Conservation (phyloP, 53 echinoderm and acorn worm species). For the Luidia sarsii region DNA sequence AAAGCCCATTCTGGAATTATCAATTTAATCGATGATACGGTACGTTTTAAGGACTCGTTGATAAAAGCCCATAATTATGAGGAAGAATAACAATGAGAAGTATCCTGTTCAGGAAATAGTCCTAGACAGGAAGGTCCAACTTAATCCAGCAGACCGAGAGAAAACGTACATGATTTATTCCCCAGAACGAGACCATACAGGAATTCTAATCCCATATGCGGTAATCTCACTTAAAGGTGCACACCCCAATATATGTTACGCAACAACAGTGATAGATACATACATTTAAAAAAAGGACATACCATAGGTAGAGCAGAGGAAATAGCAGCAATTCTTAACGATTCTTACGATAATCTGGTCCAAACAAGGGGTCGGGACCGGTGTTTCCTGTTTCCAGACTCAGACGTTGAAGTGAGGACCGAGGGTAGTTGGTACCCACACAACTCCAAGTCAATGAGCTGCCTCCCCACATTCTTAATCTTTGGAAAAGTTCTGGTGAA, state of each 20-base stretch:
- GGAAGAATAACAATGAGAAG: conserved; percentile 19
- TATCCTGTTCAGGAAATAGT: conserved; percentile 19
- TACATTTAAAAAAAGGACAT: conserved; percentile 2
- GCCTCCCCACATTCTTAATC: conserved; percentile 1
- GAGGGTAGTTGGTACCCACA: neutral
- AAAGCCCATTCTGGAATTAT: conserved; percentile 17
- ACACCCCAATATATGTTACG: too few relatives aligned
- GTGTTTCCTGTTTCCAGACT: neutral
- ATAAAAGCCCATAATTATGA: conserved; percentile 28
- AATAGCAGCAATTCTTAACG: neutral
- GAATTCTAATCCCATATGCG: conserved; percentile 4
- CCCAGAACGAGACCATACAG: conserved; percentile 12
- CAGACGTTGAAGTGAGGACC: neutral
- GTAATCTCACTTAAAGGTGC: neutral
- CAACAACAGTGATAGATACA: neutral
- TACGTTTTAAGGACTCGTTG: neutral
- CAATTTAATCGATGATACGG: conserved; percentile 22
- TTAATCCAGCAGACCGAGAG: neutral
- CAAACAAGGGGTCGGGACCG: neutral
- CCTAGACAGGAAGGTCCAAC: conserved; percentile 9
- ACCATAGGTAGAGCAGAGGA: conserved; percentile 3
- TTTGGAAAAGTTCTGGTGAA: conserved; percentile 1
- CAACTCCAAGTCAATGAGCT: neutral
- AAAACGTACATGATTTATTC: neutral
- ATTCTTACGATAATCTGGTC: neutral